Conservation (phyloP, 2,113 vertebrate species). For the Dipodomys ordii region DNA sequence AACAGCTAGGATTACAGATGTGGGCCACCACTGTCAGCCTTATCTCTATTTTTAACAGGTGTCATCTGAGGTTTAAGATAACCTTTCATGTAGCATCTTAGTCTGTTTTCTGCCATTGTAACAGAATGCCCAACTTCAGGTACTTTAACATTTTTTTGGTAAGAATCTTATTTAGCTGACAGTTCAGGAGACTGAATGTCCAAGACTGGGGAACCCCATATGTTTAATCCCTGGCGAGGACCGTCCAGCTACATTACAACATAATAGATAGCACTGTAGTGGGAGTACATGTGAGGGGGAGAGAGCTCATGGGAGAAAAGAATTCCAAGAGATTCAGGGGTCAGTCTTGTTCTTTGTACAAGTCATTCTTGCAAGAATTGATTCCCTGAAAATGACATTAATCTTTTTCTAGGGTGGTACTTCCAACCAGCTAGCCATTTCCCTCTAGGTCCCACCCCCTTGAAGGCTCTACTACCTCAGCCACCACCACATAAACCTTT, state of each 20-base stretch:
- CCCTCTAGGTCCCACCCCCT: neutral
- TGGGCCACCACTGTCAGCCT: neutral
- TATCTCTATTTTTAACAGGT: neutral
- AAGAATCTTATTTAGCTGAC: neutral
- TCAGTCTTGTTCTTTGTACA: neutral
- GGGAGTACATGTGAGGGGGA: neutral
- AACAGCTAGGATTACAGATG: too few relatives aligned
- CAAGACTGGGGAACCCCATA: neutral
- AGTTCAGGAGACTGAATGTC: neutral
- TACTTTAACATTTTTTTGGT: neutral
- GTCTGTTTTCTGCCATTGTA: neutral
- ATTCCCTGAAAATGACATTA: neutral
- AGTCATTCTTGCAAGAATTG: neutral
- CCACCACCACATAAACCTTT: neutral
- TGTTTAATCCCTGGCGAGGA: neutral
- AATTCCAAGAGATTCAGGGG: neutral
- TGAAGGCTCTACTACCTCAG: neutral
- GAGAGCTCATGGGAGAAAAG: neutral
- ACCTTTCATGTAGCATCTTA: neutral
- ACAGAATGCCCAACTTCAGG: neutral
- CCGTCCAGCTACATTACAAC: neutral
- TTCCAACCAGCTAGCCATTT: neutral
- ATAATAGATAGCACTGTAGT: neutral
- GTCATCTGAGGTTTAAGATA: neutral
- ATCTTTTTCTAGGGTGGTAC: neutral